Percentiles rank a stretch among this genome's conserved stretches.
Evolutionary conservation across 2,113 vertebrate genomes (phyloP).

Genomic region (Menura novaehollandiae): DNA sequence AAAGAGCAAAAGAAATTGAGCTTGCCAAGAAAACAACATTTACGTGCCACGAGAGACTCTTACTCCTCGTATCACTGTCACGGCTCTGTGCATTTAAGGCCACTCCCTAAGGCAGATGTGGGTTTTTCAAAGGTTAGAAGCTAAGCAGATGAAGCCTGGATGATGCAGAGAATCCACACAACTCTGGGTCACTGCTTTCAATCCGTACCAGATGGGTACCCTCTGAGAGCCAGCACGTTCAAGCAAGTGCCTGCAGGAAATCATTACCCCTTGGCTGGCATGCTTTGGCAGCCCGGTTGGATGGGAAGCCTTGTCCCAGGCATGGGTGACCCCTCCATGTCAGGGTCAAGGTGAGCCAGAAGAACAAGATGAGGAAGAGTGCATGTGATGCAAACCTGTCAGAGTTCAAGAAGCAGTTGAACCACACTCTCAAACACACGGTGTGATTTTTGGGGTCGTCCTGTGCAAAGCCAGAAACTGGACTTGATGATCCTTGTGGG

Average conservation of each 20-base stretch:
- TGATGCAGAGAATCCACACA: neutral
- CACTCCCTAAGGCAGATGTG: neutral
- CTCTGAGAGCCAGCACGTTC: neutral
- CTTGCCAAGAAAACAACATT: neutral
- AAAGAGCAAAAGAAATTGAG: constrained; percentile 13
- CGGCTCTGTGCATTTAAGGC: neutral
- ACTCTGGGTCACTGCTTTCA: neutral
- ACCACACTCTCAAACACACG: neutral
- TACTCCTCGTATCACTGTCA: neutral
- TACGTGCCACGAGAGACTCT: neutral
- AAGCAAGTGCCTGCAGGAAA: neutral
- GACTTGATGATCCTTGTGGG: fast-evolving
- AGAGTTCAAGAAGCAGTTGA: neutral
- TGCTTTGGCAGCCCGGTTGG: neutral
- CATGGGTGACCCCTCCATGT: neutral
- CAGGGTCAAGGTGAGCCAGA: neutral
- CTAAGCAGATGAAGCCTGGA: neutral
- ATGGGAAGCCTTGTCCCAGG: neutral
- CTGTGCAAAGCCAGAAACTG: neutral
- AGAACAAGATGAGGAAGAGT: neutral
- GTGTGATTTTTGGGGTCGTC: neutral
- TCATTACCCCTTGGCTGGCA: neutral
- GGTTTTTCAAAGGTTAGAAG: neutral
- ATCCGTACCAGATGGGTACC: neutral
- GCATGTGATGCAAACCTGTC: neutral